Conservation (phyloP, 2,888 invertebrate species). For the Andrena minutula region DNA sequence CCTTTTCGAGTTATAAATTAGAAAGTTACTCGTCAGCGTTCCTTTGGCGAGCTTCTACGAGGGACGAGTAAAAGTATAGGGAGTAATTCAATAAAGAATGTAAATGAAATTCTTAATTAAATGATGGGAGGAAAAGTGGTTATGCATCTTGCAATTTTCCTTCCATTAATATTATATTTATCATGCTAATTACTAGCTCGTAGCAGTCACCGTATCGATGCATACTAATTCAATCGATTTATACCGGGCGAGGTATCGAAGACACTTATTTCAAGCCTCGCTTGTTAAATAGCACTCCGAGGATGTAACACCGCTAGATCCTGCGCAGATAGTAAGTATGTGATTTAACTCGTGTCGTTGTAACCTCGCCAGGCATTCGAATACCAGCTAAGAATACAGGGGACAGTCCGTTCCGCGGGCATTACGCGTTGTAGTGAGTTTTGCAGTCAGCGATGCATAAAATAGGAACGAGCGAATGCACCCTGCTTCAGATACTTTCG, state of each 20-base stretch:
- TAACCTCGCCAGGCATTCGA: conserved; percentile 31
- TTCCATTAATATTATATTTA: conserved; percentile 1
- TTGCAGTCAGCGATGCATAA: conserved; percentile 57
- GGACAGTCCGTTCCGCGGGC: conserved; percentile 36
- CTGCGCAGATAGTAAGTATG: conserved; percentile 31
- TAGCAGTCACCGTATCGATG: conserved; percentile 1
- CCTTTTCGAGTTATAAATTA: not conserved
- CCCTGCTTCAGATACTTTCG: conserved; percentile 51
- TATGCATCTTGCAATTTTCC: not conserved
- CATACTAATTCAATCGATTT: conserved; percentile 22
- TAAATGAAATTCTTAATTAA: not conserved
- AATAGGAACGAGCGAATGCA: conserved; percentile 52
- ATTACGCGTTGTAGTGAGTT: conserved; percentile 57
- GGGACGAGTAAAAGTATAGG: not conserved
- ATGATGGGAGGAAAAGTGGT: not conserved
- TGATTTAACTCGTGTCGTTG: conserved; percentile 44
- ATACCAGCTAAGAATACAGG: conserved; percentile 25
- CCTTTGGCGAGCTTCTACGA: not conserved
- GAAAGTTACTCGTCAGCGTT: too few relatives aligned
- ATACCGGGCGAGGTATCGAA: not conserved
- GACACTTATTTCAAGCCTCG: conserved; percentile 9
- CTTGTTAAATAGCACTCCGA: conserved; percentile 25
- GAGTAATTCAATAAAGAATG: not conserved
- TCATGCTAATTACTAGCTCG: conserved; percentile 8
- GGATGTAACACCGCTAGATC: conserved; percentile 23